phyloP scores from a whole-genome alignment of 2,113 vertebrate species.

The Bagarius yarrelli region DNA sequence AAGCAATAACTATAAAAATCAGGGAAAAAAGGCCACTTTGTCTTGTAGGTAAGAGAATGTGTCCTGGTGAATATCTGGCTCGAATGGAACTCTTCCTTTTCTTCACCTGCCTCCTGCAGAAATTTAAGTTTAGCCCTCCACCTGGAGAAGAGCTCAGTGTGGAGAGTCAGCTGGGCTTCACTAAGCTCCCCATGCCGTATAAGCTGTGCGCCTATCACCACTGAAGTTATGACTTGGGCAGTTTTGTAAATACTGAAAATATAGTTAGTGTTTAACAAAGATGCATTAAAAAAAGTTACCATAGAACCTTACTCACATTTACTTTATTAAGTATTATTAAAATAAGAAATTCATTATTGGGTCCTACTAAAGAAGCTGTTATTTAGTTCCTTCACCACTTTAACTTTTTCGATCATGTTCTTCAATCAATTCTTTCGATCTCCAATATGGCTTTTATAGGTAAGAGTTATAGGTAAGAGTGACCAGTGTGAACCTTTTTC shows the following conservation, averaged over 20 bases:
- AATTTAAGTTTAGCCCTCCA: slow-evolving; percentile 34
- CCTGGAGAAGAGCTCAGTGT: slow-evolving; percentile 49
- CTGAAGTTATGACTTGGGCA: slow-evolving; percentile 28
- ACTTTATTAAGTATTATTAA: too few relatives aligned
- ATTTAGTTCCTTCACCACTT: too few relatives aligned
- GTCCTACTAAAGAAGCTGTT: too few relatives aligned
- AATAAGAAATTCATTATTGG: too few relatives aligned
- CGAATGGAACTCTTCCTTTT: slow-evolving; percentile 79
- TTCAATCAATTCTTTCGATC: too few relatives aligned
- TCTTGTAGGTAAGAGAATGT: slow-evolving; percentile 72
- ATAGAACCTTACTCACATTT: background rate
- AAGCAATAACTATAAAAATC: background rate
- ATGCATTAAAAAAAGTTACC: background rate
- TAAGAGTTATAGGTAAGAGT: too few relatives aligned
- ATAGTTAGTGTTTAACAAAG: background rate
- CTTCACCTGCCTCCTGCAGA: slow-evolving; percentile 66
- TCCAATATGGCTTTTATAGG: too few relatives aligned
- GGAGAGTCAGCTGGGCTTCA: slow-evolving; percentile 50
- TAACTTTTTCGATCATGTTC: too few relatives aligned
- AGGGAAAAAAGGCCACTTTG: background rate
- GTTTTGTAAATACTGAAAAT: background rate
- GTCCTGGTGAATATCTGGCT: slow-evolving; percentile 77
- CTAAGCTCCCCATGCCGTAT: slow-evolving; percentile 58
- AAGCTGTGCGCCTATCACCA: slow-evolving; percentile 61
- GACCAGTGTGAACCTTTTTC: too few relatives aligned